Evolutionary conservation across 2,888 invertebrate species (phyloP).

Genomic region (Drosophila fungiperda): DNA sequence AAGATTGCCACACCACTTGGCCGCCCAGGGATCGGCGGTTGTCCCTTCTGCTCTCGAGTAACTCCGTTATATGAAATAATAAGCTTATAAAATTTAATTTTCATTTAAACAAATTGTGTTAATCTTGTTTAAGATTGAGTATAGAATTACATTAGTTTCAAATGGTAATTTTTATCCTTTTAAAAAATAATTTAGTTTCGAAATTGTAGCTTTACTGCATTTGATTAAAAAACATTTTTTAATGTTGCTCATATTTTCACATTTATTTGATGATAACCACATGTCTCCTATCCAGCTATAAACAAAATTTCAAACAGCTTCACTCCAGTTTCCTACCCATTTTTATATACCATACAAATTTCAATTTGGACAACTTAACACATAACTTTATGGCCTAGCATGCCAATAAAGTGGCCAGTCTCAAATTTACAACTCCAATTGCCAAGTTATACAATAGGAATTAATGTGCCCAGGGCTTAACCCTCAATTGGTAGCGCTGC

Average conservation of each 20-base stretch:
- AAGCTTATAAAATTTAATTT: background rate
- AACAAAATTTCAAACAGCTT: background rate
- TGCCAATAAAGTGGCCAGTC: constrained; percentile 49
- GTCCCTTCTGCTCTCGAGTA: constrained; percentile 1
- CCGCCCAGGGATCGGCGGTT: constrained; percentile 18
- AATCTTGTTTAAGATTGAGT: background rate
- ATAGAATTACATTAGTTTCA: background rate
- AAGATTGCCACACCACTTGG: constrained; percentile 36
- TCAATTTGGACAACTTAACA: constrained; percentile 32
- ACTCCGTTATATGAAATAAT: background rate
- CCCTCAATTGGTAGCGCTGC: constrained; percentile 64
- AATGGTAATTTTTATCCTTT: background rate
- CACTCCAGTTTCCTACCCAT: background rate
- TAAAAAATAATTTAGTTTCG: background rate
- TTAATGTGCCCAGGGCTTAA: constrained; percentile 68
- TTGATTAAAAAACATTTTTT: background rate
- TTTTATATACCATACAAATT: constrained; percentile 19
- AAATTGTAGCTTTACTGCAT: background rate
- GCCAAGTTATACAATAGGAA: constrained; percentile 55
- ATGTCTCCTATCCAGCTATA: background rate
- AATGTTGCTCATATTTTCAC: background rate
- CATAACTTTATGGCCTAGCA: constrained; percentile 41
- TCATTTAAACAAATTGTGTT: background rate
- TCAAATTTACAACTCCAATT: constrained; percentile 45
- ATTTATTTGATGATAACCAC: background rate